A percentile compares a stretch with the other conserved stretches of the same genome.
phyloP scores from a whole-genome alignment of 2,888 invertebrate genomes.

The Drosophila affinis region DNA sequence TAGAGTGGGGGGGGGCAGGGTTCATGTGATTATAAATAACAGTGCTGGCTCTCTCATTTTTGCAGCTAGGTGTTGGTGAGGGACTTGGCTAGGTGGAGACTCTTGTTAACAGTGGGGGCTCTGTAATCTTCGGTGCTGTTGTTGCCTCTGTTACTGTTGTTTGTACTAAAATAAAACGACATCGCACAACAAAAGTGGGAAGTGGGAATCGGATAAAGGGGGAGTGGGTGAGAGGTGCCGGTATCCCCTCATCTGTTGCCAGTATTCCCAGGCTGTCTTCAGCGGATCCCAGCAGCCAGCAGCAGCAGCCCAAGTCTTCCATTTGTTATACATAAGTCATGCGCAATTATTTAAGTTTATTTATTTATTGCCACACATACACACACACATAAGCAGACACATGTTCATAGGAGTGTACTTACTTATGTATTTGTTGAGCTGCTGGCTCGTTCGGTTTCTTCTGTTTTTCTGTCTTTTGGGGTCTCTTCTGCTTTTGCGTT shows the following conservation, averaged over 20 bases:
- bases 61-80: slow-evolving; percentile 42
- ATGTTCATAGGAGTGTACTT: slow-evolving; percentile 12
- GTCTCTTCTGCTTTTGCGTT: slow-evolving; percentile 59
- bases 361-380: slow-evolving; percentile 39
- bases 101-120: slow-evolving; percentile 27
- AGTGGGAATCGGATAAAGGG: not conserved
- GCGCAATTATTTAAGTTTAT: slow-evolving; percentile 48
- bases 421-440: slow-evolving; percentile 3
- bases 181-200: slow-evolving; percentile 6
- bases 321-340: slow-evolving; percentile 34
- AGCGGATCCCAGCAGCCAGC: not conserved
- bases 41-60: not conserved
- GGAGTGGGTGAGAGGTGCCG: not conserved
- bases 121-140: slow-evolving; percentile 28
- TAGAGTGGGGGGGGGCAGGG: not conserved
- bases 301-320: slow-evolving; percentile 5
- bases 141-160: slow-evolving; percentile 34
- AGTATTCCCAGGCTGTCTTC: slow-evolving; percentile 15
- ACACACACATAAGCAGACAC: slow-evolving; percentile 12
- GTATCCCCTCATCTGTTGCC: slow-evolving; percentile 1
- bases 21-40: not conserved
- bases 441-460: slow-evolving; percentile 31
- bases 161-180: slow-evolving; percentile 21
- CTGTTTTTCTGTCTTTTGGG: slow-evolving; percentile 21
- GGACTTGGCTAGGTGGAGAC: slow-evolving; percentile 65